Base-by-base conservation (phyloP, 2,113 vertebrate genomes). In the Burhinus bistriatus region DNA sequence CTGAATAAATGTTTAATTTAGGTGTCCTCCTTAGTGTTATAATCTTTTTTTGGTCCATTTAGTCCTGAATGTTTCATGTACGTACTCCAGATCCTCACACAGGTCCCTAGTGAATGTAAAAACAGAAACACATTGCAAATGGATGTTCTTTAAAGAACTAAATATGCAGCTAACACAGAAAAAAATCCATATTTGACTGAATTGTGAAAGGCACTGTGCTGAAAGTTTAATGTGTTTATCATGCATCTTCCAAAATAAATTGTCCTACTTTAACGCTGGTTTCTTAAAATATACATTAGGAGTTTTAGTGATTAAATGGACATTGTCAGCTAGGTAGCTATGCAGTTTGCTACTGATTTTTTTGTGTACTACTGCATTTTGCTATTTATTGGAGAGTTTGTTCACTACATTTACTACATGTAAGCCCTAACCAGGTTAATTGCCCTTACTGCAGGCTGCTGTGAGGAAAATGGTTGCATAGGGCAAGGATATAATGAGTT, bases 1-100 rank as follows among this genome's bases (percentile, higher is more conserved):
- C 20, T 86, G n/a, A 42, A 89, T 97, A 95, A 97, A 95, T 97
- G 94, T 97, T 97, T 98, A 96, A 97, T 97, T 91, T 87, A 96
- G 87, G 59, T 94, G 72, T 98, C 95, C 49, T 97, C 52, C 57
- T 97, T 88, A 94, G 94, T 89, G 59, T 83, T 98, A 94, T 92
- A 96, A 76, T 96, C 83, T 96, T 98, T 49, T 40, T 94, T 93
- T 91, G 90, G 70, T 94, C 89, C 90, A 93, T 98, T 97, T 97
- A 87, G 83, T 97, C 70, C 57, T 97, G 94, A 97, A 96, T 94
- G 92, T 95, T 96, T 97, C 96, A 95, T 89, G 69, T 88, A 95
- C 54, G 83, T 97, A 82, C 94, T 97, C 79, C 81, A 97, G 93
- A 92, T 55, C 36, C 45, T 94, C 11, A 18, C 83, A 83, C 23